Base-by-base conservation (phyloP, 2,797 vertebrate genomes). In the Coregonus sp. region DNA sequence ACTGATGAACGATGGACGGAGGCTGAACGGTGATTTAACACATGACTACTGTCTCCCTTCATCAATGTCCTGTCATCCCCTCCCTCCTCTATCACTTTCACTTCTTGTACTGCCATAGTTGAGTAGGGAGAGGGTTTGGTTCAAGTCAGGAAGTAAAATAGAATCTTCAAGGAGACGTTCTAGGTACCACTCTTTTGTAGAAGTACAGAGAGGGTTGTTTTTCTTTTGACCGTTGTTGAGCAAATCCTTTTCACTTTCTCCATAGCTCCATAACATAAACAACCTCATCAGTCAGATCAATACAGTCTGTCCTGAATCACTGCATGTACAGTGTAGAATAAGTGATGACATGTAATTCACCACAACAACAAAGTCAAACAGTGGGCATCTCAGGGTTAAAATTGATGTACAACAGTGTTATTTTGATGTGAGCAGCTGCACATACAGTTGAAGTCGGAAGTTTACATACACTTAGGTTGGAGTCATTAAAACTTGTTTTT, bases 1-100 rank as follows among this genome's bases (percentile, higher is more conserved):
- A 70, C 75, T 78, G 52, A 56, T 56, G 18, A 56, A 56, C 52
- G 16, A 59, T 59, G 5, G 56, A 20, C 7, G 70, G 74, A 86
- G 85, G 83, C 75, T 78, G 82, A 79, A 78, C 77, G 77, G 79
- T 89, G 83, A 87, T 90, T 88, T 87, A 88, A 88, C 79, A 87
- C 85, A 86, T 82, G 80, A 90, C 86, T 86, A 84, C 82, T 84
- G 88, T 88, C 87, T 83, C 81, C 75, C 78, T 89, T 87, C 86
- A 88, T 90, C 89, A 85, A 75, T 59, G 47, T 85, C 78, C 56
- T 82, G 79, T 87, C 82, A 87, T 29, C 63, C 25, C 7, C 25
- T 33, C 63, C 25, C 63, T 82, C 81, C 78, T 63, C 78, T 72
- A 75, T 68, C 74, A 52, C 16, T 61, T 37, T 75, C 50, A 29